phyloP scores from a whole-genome alignment of 2,113 vertebrate species.

The human (Homo sapiens) region DNA sequence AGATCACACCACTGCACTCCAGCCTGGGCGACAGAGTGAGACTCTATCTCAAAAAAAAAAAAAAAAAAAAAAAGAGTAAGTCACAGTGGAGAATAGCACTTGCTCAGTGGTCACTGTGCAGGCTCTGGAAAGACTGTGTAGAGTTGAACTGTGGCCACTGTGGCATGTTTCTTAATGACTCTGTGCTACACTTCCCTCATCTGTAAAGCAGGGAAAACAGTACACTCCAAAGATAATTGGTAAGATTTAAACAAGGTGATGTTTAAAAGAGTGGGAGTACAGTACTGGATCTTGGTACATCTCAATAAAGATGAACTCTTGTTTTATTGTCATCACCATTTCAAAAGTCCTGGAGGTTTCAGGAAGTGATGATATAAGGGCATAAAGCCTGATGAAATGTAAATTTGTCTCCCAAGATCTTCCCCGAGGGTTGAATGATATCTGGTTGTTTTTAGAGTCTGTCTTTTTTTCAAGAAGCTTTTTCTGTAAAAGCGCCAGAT shows the following conservation, averaged over 20 bases:
- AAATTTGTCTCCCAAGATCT: neutral
- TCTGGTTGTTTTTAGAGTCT: neutral
- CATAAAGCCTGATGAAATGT: neutral
- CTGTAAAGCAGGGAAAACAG: neutral
- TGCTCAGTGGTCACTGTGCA: accelerated
- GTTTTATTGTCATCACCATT: neutral
- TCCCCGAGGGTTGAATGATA: neutral
- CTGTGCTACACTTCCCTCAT: accelerated
- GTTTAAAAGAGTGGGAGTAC: accelerated
- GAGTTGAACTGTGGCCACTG: neutral
- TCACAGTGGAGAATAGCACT: neutral
- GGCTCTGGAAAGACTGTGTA: neutral
- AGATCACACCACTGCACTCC: too few relatives aligned
- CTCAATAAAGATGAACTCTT: neutral
- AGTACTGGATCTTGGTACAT: neutral
- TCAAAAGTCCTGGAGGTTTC: neutral
- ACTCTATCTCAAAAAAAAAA: too few relatives aligned
- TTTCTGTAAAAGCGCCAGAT: neutral
- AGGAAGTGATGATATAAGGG: neutral
- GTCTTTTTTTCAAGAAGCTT: neutral
- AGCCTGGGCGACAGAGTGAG: too few relatives aligned
- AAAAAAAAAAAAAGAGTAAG: neutral
- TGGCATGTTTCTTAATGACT: accelerated
- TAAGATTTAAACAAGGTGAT: neutral
- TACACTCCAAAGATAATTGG: neutral